Evolutionary conservation across 2,113 vertebrate species (phyloP).

Genomic region (Electrona antarctica): DNA sequence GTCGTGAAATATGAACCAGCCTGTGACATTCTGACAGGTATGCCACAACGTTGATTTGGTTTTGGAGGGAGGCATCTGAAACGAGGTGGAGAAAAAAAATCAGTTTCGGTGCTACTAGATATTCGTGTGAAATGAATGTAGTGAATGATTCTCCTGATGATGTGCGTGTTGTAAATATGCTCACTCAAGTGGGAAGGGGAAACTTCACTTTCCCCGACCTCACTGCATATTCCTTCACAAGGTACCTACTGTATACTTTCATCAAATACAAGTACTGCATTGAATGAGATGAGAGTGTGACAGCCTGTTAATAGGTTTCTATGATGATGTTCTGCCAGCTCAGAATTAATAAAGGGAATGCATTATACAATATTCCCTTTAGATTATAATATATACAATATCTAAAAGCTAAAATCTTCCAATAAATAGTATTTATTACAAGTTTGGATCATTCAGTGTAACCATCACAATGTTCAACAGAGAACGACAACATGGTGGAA

Average conservation of each 20-base stretch:
- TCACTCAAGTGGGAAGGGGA: slow-evolving; percentile 4
- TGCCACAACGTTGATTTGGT: slow-evolving; percentile 46
- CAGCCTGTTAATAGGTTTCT: background rate
- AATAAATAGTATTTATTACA: too few relatives aligned
- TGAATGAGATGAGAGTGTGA: slow-evolving; percentile 5
- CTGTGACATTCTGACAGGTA: slow-evolving; percentile 63
- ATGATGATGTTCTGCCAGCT: too few relatives aligned
- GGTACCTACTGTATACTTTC: slow-evolving; percentile 27
- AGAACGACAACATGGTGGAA: too few relatives aligned
- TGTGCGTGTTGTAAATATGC: slow-evolving; percentile 18
- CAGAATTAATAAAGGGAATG: too few relatives aligned
- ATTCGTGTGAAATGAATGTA: slow-evolving; percentile 32
- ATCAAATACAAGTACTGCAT: background rate
- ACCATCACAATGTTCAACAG: too few relatives aligned
- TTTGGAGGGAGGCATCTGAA: slow-evolving; percentile 32
- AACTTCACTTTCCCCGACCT: slow-evolving; percentile 15
- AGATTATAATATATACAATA: too few relatives aligned
- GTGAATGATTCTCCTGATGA: slow-evolving; percentile 33
- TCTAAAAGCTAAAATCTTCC: too few relatives aligned
- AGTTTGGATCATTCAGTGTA: too few relatives aligned
- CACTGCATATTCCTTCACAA: slow-evolving; percentile 15
- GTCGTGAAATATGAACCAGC: slow-evolving; percentile 62
- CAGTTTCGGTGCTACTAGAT: slow-evolving; percentile 29
- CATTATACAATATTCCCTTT: too few relatives aligned
- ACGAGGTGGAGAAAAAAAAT: slow-evolving; percentile 44